Base-by-base conservation (phyloP, 2,888 invertebrate species). In the Phortica okadai region DNA sequence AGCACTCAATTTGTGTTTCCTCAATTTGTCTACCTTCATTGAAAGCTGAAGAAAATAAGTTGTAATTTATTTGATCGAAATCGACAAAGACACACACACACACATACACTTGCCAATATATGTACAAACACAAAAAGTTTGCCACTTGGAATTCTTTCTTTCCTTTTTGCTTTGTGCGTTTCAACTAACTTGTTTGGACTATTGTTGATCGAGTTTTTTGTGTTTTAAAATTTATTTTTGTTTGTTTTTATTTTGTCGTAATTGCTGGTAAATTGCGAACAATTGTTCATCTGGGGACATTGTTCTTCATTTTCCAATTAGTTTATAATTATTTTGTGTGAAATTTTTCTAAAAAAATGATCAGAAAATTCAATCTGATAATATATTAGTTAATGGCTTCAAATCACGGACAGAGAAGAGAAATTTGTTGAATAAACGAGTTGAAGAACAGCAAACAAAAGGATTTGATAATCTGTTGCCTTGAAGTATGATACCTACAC, bases 1-100 rank as follows among this genome's bases (percentile, higher is more conserved):
- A 44, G 67, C 44, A 67, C 16, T 67, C 16, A 50, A 67, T 67
- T 67, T 67, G 67, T 67, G 44, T 67, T 67, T 67, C 44, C 67
- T 44, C 67, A 67, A 67, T 67, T 67, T 67, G 67, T 67, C 67
- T 44, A 67, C 64, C 64, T 64, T 64, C 64, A 64, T 64, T 67
- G 67, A 67, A 67, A 16, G 67, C 67, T 44, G 42, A 42, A 67
- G 67, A 44, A 67, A 67, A 67, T 67, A 67, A 42, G n/a, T 44
- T 44, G 42, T 67, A 67, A 67, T 67, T 67, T 67, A 44, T 67
- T 67, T 67, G 67, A 67, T 67, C 67, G 41, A 67, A 67, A 67
- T 67, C 67, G 44, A 67, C 67, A 44, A 33, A 33, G 3, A 33
- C 33, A 5, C 33, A 33, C 33, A 33, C 33, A 33, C 33, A 33